Base-by-base conservation (phyloP, 30 jellyfish, hydroid and myxozoan genomes). In the Calvadosia cruxmelitensis region DNA sequence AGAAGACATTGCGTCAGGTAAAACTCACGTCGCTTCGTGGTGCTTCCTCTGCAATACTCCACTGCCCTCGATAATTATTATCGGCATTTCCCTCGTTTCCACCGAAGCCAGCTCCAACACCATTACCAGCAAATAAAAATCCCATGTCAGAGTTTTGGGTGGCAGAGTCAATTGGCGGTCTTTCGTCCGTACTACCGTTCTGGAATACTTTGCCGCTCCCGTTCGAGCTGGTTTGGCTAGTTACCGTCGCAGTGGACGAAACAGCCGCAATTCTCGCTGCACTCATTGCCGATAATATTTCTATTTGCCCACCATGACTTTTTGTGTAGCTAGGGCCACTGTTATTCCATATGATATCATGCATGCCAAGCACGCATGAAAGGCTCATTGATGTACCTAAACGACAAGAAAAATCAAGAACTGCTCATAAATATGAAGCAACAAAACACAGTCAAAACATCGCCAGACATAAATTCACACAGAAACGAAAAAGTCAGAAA, bases 321-420 rank as follows among this genome's bases (percentile, higher is more conserved):
- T 42, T 42, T 42, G 57, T 5, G 57, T 42, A 66, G n/a, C 80
- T 52, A 27, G 92, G 70, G 68, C 92, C 71, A 63, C 69, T 79
- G 61, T 70, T 70, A 70, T 70, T 72, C 96, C 96, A 86, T 30
- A 86, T 86, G 67, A 86, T 76, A 83, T 86, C 96, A 70, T 74
- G 94, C 96, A 86, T 86, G 64, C 96, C 96, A 81, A 86, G 95
- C 50, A 86, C 92, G 74, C 96, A 86, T 35, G 88, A 78, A 74
- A 75, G 86, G 84, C 86, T 75, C 94, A 74, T 74, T 71, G 80
- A 86, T 57, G 74, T 82, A 73, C 92, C 94, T 80, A 74, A 52
- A 34, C 25, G 64, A 65, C 28, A 63, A 49, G 57, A 20, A 42
- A 42, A 10, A 42, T 42, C 15, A 20, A 42, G 57, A 42, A 20